Evolutionary conservation across 1,140 invertebrate species (phyloP), one percentile per base, ranked within the genome.

Genomic region (Caenorhabditis tropicalis): DNA sequence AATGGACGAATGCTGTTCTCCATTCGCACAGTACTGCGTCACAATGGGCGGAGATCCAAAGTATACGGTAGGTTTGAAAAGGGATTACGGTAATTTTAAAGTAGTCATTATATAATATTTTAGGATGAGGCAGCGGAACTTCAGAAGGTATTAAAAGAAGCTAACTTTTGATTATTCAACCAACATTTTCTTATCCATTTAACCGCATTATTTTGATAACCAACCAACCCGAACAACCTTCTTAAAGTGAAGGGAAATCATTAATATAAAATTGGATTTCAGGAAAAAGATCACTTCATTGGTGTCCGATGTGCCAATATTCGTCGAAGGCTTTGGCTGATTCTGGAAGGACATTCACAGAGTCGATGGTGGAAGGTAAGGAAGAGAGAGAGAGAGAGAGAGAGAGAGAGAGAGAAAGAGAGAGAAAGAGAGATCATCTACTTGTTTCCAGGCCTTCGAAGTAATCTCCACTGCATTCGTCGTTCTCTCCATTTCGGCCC

Each of bases 251-350:
- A n/a, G 7, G 21, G n/a, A 1, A 12, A 56, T 27, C 24, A 27
- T 0, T 27, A 27, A 29, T 21, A 24, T 0, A 0, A 12, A 56
- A 27, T 10, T 1, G 48, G 12, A 31, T 79, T 85, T 82, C 79
- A 90, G 89, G 89, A 90, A 36, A 91, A 90, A 83, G 89, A 90
- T 58, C 89, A 90, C 74, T 90, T 90, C 83, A 89, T 90, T 70
- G 89, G 89, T 10, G 81, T 90, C n/a, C 53, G 87, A 84, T 91
- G 88, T 79, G 90, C 89, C 16, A 90, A 90, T 49, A 24, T 90
- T 12, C 86, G 89, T 39, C 74, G 90, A 15, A 80, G 90, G 31
- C 56, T 90, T 24, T 90, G 89, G 89, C 82, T 90, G 5, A 86
- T 90, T 39, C 81, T 90, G 12, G 89, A 90, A 82, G 89, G 89